Base-by-base conservation (phyloP, 1,140 invertebrate species). In the Pseudomyrmex dendroicus region DNA sequence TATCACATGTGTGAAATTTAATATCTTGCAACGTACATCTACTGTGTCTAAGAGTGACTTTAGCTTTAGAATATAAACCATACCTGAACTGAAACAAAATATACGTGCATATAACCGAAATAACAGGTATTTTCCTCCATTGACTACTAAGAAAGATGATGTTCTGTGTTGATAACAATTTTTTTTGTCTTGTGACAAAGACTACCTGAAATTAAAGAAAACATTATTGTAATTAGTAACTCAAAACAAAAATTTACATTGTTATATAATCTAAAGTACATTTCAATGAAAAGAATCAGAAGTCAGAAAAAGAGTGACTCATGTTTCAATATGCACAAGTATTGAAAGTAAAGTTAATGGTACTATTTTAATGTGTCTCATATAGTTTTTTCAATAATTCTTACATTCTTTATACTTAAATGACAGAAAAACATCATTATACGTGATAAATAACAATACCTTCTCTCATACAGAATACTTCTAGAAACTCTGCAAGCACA, bases 391-490 rank as follows among this genome's bases (percentile, higher is more conserved):
- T 7, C 35, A 35, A 35, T 35, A 35, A 35, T 7, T 35, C 5
- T 35, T 35, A 35, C 5, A 35, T 35, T 35, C 5, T 35, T 35
- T 35, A 0, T 35, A 35, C 35, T 35, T 35, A 35, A 7, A 5
- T 7, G 4, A 35, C 35, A 35, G 5, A 35, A 35, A 35, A 35
- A 35, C 35, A 35, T 35, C 5, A 35, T 35, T 78, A 25, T 57
- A 1, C 46, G 0, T 4, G 3, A 0, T 22, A 61, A 72, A 46
- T 59, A 72, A 50, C 61, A 72, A 50, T 80, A 72, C 66, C 66
- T 17, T 80, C 35, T 72, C 35, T 61, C 13, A 80, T 20, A 56
- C 22, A 35, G 35, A 70, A 72, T 8, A 50, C 13, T 25, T 22
- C 46, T 68, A 46, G 3, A 20, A 52, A 2, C 54, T 59, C 56